phyloP scores from a whole-genome alignment of 2,113 vertebrate species.

The Apodemus sylvaticus region DNA sequence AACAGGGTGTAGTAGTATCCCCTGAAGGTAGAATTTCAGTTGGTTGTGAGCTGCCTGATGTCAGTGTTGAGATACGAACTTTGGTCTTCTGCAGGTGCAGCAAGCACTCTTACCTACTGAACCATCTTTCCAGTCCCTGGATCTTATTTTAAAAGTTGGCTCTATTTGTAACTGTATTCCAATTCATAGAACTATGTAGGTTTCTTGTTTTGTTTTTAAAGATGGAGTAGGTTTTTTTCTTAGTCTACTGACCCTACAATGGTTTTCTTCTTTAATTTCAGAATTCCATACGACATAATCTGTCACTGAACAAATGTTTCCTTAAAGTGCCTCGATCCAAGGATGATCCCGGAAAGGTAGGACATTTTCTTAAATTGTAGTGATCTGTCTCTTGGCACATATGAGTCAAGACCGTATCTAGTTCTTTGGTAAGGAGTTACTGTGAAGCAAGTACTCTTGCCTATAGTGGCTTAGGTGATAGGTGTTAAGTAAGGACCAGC shows the following conservation, averaged over 20 bases:
- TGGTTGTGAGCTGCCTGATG: background rate
- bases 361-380: slow-evolving; percentile 83
- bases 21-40: background rate
- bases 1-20: background rate
- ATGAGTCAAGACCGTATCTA: slow-evolving; percentile 11
- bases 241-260: slow-evolving; percentile 38
- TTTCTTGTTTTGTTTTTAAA: slow-evolving; percentile 61
- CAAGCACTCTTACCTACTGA: background rate
- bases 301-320: slow-evolving; percentile 97
- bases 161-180: slow-evolving; percentile 36
- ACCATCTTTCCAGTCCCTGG: too few relatives aligned
- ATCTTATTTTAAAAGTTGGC: slow-evolving; percentile 14
- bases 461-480: background rate
- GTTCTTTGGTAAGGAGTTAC: slow-evolving; percentile 38
- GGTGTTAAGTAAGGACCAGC: background rate
- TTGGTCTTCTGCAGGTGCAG: background rate
- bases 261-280: slow-evolving; percentile 82
- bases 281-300: slow-evolving; percentile 96
- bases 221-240: background rate
- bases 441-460: background rate
- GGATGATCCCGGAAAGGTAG: slow-evolving; percentile 94
- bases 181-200: background rate
- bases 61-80: background rate
- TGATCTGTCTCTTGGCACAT: slow-evolving; percentile 36
- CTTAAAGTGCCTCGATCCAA: slow-evolving; percentile 96